phyloP scores from a whole-genome alignment of 2,113 vertebrate genomes.

The Syngnathus scovelli region DNA sequence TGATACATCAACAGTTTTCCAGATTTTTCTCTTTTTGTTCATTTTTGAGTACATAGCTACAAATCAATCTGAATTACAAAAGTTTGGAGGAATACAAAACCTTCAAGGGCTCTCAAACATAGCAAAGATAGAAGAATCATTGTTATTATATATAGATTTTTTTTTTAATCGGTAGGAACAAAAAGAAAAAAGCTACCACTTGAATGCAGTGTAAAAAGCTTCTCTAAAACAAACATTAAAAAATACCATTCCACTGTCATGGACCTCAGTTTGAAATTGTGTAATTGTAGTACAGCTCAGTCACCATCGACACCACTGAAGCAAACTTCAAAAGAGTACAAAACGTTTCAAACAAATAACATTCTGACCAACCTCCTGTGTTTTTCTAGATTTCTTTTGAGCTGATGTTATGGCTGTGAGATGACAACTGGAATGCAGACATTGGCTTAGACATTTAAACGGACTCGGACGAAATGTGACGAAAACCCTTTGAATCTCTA shows the following conservation, averaged over 20 bases:
- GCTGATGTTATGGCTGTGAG: conserved; percentile 28
- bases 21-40: conserved; percentile 58
- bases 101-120: conserved; percentile 79
- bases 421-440: conserved; percentile 47
- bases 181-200: conserved; percentile 73
- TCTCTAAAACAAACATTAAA: conserved; percentile 68
- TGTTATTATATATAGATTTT: conserved; percentile 64
- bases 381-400: conserved; percentile 11
- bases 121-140: conserved; percentile 75
- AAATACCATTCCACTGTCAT: conserved; percentile 76
- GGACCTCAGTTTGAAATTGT: conserved; percentile 64
- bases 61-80: conserved; percentile 94
- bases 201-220: conserved; percentile 70
- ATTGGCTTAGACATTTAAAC: background rate
- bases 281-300: conserved; percentile 58
- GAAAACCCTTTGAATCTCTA: background rate
- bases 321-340: conserved; percentile 67
- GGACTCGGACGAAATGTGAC: conserved; percentile 15
- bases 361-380: conserved; percentile 33
- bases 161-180: conserved; percentile 67
- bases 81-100: conserved; percentile 93
- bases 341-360: conserved; percentile 48
- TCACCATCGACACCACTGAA: conserved; percentile 52
- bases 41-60: conserved; percentile 77
- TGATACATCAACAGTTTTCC: conserved; percentile 76